Evolutionary conservation across 1,140 invertebrate genomes (phyloP).

Genomic region (Aphelenchoides fujianensis): DNA sequence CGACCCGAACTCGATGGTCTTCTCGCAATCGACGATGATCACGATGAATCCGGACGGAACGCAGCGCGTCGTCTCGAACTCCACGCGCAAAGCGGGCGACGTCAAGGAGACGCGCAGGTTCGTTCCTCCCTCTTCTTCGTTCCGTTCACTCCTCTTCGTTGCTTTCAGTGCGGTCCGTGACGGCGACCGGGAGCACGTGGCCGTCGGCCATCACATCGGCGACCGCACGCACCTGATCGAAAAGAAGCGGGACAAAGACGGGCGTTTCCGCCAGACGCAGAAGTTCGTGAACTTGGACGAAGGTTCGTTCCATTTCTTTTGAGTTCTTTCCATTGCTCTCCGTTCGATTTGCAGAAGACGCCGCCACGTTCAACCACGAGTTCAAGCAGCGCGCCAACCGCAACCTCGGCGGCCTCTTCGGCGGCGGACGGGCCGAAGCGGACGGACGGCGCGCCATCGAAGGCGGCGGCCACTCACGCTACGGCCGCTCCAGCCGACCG

Average conservation of each 20-base stretch:
- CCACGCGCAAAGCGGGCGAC: slow-evolving; percentile 56
- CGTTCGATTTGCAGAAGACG: no score
- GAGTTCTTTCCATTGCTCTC: slow-evolving; percentile 9
- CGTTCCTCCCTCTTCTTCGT: slow-evolving; percentile 30
- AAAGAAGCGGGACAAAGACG: slow-evolving; percentile 59
- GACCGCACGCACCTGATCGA: slow-evolving; percentile 55
- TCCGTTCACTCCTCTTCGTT: slow-evolving; percentile 21
- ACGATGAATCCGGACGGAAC: slow-evolving; percentile 50
- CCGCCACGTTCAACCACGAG: slow-evolving; percentile 53
- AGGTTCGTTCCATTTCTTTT: slow-evolving; percentile 27
- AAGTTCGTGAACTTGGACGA: slow-evolving; percentile 57
- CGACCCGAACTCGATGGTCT: slow-evolving; percentile 55
- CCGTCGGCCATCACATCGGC: slow-evolving; percentile 56
- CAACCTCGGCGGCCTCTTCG: slow-evolving; percentile 36
- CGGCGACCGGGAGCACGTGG: slow-evolving; percentile 43
- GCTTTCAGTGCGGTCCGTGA: slow-evolving; percentile 48
- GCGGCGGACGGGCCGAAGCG: neutral
- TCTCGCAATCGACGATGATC: slow-evolving; percentile 54
- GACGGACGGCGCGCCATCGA: slow-evolving; percentile 25
- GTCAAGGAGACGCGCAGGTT: slow-evolving; percentile 50
- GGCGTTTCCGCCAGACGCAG: slow-evolving; percentile 51
- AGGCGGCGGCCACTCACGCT: slow-evolving; percentile 7
- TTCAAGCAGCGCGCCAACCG: slow-evolving; percentile 45
- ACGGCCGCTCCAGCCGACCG: no score
- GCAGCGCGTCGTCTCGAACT: slow-evolving; percentile 48